Evolutionary conservation across 2,797 vertebrate genomes (phyloP), one percentile per base, ranked within the genome.

Genomic region (Brachymystax lenok): DNA sequence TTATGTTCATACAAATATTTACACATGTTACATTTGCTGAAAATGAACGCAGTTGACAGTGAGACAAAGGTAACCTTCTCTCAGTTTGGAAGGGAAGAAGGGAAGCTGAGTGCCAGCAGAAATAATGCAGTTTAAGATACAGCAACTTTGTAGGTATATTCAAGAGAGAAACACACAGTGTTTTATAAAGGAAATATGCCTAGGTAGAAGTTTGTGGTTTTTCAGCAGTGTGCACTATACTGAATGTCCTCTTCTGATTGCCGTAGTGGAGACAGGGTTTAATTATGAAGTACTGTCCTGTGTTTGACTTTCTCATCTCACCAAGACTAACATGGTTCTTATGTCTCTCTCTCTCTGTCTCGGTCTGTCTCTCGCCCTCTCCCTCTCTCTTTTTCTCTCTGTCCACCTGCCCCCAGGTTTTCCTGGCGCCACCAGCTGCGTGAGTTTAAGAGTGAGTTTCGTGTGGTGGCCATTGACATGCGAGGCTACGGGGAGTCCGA

Each of bases 391-490:
- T 21, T 30, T 16, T 64, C 3, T 68, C 28, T 64, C n/a, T 35
- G 5, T 63, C 59, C 10, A 13, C 12, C 21, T 13, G 21, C 10
- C 21, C 28, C 61, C 84, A 99, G 98, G 98, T 99, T 97, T 88
- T 99, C 98, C 54, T 99, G 98, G 98, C 96, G 98, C 68, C 95
- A 99, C 92, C 98, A 99, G 50, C 86, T 99, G 81, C 95, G 97
- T 1, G 98, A 99, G 93, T 99, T 99, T 86, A 99, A 98, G 93
- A 98, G 96, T 73, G 96, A 98, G 84, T 99, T 97, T 90, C 96
- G 98, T 69, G 98, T 99, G 85, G 96, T 99, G 80, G 98, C 98
- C 4, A 88, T 99, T 80, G 98, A 99, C 93, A 96, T 99, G 95
- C 94, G 98, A 83, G 98, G 98, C 80, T 99, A 98, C 21, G 98